Conservation (phyloP, 2,797 vertebrate genomes). For the Morus bassanus region DNA sequence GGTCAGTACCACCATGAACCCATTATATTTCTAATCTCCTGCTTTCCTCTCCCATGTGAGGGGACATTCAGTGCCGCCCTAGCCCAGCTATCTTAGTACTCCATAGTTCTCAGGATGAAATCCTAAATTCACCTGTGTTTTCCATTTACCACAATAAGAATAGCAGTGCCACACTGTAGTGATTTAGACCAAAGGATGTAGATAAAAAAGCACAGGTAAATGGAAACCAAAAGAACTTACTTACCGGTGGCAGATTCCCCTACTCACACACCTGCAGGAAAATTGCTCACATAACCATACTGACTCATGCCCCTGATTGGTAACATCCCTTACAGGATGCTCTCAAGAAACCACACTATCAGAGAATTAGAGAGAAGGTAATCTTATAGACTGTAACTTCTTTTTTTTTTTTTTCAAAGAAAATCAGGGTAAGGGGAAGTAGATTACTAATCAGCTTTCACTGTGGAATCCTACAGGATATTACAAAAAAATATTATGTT, state of each 20-base stretch:
- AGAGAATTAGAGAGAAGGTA: background rate
- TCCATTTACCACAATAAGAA: background rate
- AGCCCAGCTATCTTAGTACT: background rate
- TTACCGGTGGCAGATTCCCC: background rate
- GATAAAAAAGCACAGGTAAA: background rate
- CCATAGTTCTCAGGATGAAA: background rate
- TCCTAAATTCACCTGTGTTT: background rate
- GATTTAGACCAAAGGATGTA: background rate
- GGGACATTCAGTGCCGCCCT: background rate
- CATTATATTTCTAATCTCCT: background rate
- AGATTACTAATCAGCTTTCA: background rate
- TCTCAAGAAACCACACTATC: background rate
- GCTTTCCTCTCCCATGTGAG: background rate
- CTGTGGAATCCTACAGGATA: background rate
- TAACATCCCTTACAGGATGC: background rate
- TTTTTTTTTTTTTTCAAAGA: background rate
- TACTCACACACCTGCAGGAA: background rate
- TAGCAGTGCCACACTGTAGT: background rate
- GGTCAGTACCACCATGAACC: background rate
- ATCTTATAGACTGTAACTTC: background rate
- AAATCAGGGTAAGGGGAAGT: background rate
- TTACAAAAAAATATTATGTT: background rate
- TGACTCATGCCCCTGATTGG: accelerated
- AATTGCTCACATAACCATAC: background rate
- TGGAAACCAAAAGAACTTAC: background rate